Conservation (phyloP, 2,888 invertebrate species). For the Diarsia brunnea region DNA sequence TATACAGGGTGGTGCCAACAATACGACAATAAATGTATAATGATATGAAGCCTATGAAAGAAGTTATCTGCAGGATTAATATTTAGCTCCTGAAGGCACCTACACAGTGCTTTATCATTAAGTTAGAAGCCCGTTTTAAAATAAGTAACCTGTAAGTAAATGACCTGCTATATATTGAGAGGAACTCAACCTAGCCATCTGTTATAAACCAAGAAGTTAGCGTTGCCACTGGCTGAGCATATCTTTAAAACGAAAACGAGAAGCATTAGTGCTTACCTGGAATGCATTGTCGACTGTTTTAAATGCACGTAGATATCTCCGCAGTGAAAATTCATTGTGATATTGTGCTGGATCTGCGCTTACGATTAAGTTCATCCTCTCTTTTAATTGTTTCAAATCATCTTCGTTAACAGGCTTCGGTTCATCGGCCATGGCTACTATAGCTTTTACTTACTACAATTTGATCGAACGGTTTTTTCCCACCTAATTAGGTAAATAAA, state of each 20-base stretch:
- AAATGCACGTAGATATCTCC: constrained; percentile 93
- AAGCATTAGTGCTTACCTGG: constrained; percentile 89
- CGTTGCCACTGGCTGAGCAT: not conserved
- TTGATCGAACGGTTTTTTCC: constrained; percentile 9
- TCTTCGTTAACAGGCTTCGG: constrained; percentile 91
- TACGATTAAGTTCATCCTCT: constrained; percentile 93
- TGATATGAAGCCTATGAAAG: not conserved
- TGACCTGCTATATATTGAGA: not conserved
- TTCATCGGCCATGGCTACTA: constrained; percentile 81
- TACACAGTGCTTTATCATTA: not conserved
- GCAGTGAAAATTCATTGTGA: constrained; percentile 94
- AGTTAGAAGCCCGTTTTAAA: not conserved
- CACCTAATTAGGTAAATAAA: constrained; percentile 15
- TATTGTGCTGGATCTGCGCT: constrained; percentile 94
- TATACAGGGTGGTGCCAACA: too few species aligned
- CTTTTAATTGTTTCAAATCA: constrained; percentile 92
- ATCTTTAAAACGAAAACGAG: not conserved
- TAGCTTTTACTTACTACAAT: constrained; percentile 21
- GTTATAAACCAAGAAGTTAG: not conserved
- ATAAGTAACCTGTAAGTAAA: not conserved
- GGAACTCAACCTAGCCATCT: not conserved
- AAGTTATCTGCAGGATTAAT: not conserved
- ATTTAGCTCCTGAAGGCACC: not conserved
- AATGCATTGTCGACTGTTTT: constrained; percentile 94
- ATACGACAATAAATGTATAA: too few species aligned